Percentiles rank a stretch among this genome's conserved stretches.
phyloP scores from a whole-genome alignment of 2,797 vertebrate genomes.

The Etheostoma nigrum region DNA sequence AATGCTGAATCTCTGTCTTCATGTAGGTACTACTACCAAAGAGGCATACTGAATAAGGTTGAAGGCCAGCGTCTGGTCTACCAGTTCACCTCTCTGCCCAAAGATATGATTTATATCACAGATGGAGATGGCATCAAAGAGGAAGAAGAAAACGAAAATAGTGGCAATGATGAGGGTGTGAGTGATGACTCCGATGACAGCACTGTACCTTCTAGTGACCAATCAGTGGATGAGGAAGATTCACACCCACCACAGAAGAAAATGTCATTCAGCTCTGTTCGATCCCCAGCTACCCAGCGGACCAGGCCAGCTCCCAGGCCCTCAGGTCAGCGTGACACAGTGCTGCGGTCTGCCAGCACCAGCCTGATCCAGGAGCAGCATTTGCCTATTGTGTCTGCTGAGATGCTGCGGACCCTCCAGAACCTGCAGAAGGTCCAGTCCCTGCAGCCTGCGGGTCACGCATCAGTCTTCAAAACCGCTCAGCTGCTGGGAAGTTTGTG shows the following conservation, averaged over 20 bases:
- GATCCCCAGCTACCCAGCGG: constrained; percentile 67
- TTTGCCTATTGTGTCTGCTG: constrained; percentile 88
- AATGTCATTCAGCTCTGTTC: constrained; percentile 67
- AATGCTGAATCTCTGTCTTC: constrained; percentile 25
- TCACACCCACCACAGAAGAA: constrained; percentile 75
- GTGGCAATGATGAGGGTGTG: constrained; percentile 73
- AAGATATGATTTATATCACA: constrained; percentile 94
- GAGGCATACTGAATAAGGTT: constrained; percentile 98
- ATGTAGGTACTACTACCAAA: constrained; percentile 97
- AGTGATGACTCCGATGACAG: constrained; percentile 85
- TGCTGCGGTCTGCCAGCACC: constrained; percentile 80
- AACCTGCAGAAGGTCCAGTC: constrained; percentile 89
- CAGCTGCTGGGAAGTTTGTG: constrained; percentile 90
- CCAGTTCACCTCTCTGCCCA: constrained; percentile 97
- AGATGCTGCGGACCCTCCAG: constrained; percentile 92
- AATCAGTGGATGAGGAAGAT: constrained; percentile 76
- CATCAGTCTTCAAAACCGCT: constrained; percentile 94
- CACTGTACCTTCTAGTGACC: constrained; percentile 80
- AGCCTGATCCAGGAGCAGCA: constrained; percentile 89
- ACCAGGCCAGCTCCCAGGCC: constrained; percentile 45
- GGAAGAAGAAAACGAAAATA: constrained; percentile 67
- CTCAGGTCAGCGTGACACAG: constrained; percentile 53
- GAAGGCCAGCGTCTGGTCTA: constrained; percentile 98
- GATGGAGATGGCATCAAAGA: constrained; percentile 83
- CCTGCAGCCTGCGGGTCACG: constrained; percentile 84